These are phyloP conservation scores for Hippocampus barbouri DNA, from an alignment of 2,113 vertebrate species.

Conservation along the genomic window DNA sequence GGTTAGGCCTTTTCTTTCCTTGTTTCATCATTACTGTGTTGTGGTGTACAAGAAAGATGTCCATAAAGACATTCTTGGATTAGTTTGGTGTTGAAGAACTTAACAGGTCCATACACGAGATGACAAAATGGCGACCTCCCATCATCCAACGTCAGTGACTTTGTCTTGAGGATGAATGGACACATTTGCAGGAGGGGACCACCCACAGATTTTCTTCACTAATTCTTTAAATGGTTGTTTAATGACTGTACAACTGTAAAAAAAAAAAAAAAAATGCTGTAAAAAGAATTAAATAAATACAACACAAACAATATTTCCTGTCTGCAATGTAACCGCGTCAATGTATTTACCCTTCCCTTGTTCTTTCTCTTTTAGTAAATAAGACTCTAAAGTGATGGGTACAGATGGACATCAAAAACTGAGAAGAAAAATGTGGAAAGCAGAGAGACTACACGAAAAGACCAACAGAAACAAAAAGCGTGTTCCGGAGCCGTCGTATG, in stretches of 20 bases:
- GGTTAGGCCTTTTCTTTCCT: no score
- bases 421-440: slow-evolving; percentile 49
- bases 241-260: neutral
- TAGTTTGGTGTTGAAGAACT: neutral
- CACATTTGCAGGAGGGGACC: neutral
- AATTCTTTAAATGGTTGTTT: neutral
- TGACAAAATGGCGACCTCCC: neutral
- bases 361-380: slow-evolving; percentile 71
- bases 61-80: neutral
- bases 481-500: slow-evolving; percentile 54
- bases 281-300: neutral
- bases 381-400: slow-evolving; percentile 56
- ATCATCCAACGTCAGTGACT: neutral
- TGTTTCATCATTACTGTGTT: no score
- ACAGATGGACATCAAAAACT: slow-evolving; percentile 65
- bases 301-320: slow-evolving; percentile 5
- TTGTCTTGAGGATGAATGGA: neutral
- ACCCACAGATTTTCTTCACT: neutral
- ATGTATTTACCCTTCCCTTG: slow-evolving; percentile 12
- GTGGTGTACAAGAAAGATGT: no score
- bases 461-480: slow-evolving; percentile 53
- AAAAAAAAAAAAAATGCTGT: neutral
- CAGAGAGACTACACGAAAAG: slow-evolving; percentile 52
- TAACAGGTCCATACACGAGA: neutral
- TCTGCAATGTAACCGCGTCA: neutral